phyloP scores from a whole-genome alignment of 2,888 invertebrate species.

The Cerastoderma edule region DNA sequence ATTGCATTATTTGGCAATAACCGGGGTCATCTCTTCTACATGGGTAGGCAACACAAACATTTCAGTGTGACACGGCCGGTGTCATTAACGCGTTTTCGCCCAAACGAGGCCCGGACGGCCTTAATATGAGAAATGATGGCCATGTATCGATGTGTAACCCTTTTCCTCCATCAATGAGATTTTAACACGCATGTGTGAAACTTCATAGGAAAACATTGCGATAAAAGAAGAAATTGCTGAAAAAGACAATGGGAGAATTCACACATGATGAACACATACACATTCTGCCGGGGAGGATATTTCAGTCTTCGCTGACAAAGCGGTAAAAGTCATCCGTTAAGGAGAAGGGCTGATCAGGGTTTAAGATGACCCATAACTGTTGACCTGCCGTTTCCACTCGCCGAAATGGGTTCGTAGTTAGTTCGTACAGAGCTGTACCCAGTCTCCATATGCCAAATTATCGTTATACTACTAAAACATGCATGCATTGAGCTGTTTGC shows the following conservation, averaged over 20 bases:
- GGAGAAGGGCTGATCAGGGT: not conserved
- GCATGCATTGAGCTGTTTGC: too few species aligned
- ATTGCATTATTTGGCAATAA: not conserved
- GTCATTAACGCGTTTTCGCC: not conserved
- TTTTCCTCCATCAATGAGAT: too few species aligned
- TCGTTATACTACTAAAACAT: not conserved
- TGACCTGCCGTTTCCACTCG: not conserved
- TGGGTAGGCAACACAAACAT: not conserved
- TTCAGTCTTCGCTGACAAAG: not conserved
- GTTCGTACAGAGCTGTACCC: not conserved
- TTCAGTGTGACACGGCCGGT: not conserved
- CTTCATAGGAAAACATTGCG: too few species aligned
- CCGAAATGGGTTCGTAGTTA: not conserved
- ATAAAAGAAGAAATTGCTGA: too few species aligned
- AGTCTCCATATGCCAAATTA: not conserved
- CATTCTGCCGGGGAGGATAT: not conserved
- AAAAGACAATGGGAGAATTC: too few species aligned
- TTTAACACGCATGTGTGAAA: too few species aligned
- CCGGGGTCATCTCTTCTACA: not conserved
- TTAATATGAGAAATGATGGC: slow-evolving; percentile 1
- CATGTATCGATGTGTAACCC: slow-evolving; percentile 9
- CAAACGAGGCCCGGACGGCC: not conserved
- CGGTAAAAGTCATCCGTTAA: not conserved
- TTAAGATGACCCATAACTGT: slow-evolving; percentile 1
- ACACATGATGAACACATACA: not conserved